phyloP scores from a whole-genome alignment of 2,888 invertebrate species.

The Diaperis boleti region DNA sequence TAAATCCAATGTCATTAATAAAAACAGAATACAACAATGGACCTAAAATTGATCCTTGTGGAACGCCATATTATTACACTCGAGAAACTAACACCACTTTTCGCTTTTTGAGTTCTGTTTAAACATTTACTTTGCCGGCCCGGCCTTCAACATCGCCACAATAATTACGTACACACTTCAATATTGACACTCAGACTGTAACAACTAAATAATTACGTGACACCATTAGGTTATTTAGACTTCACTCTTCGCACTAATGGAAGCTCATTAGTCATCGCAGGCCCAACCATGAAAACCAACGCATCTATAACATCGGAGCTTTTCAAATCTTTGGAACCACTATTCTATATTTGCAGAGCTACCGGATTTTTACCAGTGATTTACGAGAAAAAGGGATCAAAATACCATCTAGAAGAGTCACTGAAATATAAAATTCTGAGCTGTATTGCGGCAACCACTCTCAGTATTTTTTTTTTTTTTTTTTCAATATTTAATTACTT shows the following conservation, averaged over 20 bases:
- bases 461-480: not conserved
- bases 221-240: not conserved
- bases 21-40: too few relatives aligned
- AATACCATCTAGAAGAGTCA: not conserved
- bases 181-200: too few relatives aligned
- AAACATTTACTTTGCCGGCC: too few relatives aligned
- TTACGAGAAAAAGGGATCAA: not conserved
- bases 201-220: not conserved
- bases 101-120: too few relatives aligned
- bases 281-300: not conserved
- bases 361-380: not conserved
- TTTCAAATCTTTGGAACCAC: not conserved
- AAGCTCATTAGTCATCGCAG: too few relatives aligned
- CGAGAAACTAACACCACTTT: too few relatives aligned
- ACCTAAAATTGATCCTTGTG: too few relatives aligned
- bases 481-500: not conserved
- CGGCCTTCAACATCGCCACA: too few relatives aligned
- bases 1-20: too few relatives aligned
- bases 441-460: not conserved
- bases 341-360: not conserved
- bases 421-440: not conserved
- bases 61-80: too few relatives aligned
- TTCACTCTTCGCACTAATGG: not conserved
- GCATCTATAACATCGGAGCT: not conserved
- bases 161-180: too few relatives aligned